Evolutionary conservation across 2,113 vertebrate species (phyloP).

Genomic region (Haplochromis burtoni): DNA sequence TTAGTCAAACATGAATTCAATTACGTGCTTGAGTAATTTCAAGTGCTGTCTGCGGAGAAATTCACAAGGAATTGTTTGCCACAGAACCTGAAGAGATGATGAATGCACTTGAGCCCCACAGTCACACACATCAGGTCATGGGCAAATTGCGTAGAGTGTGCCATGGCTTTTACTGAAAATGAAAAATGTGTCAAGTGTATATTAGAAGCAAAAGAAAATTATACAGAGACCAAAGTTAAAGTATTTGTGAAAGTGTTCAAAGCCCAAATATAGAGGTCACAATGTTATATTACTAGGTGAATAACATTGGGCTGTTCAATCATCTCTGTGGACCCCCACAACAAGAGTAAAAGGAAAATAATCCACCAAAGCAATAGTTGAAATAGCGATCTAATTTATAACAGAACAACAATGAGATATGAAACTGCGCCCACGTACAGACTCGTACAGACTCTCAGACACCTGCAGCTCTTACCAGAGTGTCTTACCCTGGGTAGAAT

Average conservation of each 20-base stretch:
- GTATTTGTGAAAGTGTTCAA: neutral
- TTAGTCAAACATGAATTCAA: constrained; percentile 20
- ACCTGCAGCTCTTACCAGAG: neutral
- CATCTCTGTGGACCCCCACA: neutral
- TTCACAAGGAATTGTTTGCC: neutral
- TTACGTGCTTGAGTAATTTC: neutral
- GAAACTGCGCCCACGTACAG: neutral
- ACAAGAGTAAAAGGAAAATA: neutral
- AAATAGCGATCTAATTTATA: neutral
- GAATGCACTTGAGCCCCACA: neutral
- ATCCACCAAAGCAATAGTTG: neutral
- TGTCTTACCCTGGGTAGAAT: neutral
- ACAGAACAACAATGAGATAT: neutral
- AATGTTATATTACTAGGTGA: neutral
- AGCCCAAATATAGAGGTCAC: neutral
- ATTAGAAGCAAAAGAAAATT: neutral
- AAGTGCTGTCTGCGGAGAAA: neutral
- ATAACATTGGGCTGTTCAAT: neutral
- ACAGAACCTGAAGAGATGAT: neutral
- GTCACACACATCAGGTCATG: neutral
- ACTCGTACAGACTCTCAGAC: neutral
- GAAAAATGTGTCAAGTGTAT: neutral
- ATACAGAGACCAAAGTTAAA: neutral
- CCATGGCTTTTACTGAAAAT: neutral
- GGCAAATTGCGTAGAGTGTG: neutral